phyloP scores from a whole-genome alignment of 2,113 vertebrate species.

The Trogon surrucura region DNA sequence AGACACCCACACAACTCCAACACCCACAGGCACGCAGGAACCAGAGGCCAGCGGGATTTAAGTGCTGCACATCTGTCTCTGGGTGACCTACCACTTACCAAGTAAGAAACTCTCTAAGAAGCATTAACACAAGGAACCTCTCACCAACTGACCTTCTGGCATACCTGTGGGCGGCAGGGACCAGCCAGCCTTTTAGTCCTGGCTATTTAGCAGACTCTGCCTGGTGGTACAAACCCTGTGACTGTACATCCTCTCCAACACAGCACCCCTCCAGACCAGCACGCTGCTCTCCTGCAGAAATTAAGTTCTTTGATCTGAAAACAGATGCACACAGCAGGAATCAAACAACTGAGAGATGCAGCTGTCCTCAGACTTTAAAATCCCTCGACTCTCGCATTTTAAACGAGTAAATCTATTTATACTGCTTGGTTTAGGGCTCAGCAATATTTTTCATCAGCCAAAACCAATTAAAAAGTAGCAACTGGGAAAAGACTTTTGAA shows the following conservation, averaged over 20 bases:
- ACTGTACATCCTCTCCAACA: background rate
- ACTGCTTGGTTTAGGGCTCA: background rate
- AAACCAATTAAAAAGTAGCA: background rate
- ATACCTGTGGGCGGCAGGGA: background rate
- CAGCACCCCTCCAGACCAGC: background rate
- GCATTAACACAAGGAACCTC: background rate
- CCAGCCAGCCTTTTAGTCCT: background rate
- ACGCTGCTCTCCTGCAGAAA: fast-evolving
- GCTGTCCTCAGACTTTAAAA: background rate
- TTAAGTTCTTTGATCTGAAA: background rate
- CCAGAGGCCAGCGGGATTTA: background rate
- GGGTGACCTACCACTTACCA: background rate
- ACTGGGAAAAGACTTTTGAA: background rate
- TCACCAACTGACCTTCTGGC: background rate
- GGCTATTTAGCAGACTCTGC: background rate
- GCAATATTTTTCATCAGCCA: background rate
- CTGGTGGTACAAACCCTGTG: fast-evolving
- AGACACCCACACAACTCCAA: background rate
- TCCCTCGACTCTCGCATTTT: fast-evolving
- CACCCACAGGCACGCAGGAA: background rate
- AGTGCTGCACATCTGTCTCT: fast-evolving
- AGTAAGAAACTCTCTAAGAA: too few species aligned
- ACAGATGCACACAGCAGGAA: background rate
- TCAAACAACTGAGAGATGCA: background rate
- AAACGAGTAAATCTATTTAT: background rate